phyloP scores from a whole-genome alignment of 1,140 invertebrate genomes.

The Ridgeia piscesae region DNA sequence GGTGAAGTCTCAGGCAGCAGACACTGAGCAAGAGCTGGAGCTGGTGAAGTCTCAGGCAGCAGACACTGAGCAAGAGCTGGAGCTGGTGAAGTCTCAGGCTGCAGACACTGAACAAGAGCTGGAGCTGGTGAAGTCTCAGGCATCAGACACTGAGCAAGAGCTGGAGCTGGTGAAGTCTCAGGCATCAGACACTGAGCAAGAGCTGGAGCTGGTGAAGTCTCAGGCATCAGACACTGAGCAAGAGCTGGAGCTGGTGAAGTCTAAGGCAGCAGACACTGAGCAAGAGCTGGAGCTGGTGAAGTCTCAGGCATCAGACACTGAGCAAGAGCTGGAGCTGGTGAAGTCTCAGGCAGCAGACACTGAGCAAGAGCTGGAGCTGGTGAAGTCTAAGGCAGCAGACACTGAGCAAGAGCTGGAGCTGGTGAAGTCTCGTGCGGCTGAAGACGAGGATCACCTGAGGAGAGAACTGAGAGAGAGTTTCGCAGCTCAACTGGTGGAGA shows the following conservation, averaged over 20 bases:
- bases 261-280: not conserved
- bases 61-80: too few relatives aligned
- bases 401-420: not conserved
- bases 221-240: too few relatives aligned
- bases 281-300: not conserved
- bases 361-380: not conserved
- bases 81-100: too few relatives aligned
- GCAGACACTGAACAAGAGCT: too few relatives aligned
- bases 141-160: too few relatives aligned
- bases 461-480: not conserved
- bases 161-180: too few relatives aligned
- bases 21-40: too few relatives aligned
- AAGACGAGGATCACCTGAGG: not conserved
- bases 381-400: not conserved
- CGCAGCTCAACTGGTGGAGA: not conserved
- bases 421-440: not conserved
- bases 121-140: too few relatives aligned
- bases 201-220: too few relatives aligned
- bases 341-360: not conserved
- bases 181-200: too few relatives aligned
- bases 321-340: not conserved
- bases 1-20: too few relatives aligned
- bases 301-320: not conserved
- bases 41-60: too few relatives aligned
- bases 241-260: not conserved